Base-by-base conservation (phyloP, 2,797 vertebrate species). In the Apodemus agrarius region DNA sequence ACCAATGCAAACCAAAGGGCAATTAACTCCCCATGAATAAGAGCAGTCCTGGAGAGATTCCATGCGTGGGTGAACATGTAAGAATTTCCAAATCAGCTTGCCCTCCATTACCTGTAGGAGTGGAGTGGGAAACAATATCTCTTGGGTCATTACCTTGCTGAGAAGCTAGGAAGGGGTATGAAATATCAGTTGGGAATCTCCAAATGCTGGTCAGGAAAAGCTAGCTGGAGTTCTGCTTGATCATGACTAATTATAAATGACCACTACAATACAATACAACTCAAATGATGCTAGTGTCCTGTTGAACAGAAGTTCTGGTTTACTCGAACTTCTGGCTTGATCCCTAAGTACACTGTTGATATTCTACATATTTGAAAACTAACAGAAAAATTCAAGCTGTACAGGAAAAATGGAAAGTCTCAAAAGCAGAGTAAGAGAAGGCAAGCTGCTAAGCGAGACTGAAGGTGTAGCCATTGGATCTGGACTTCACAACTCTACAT, bases 11-110 rank as follows among this genome's bases (percentile, higher is more conserved):
- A n/a, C 34, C 57, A 75, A 96, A 93, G 40, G 94, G 21, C 52
- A 94, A 93, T 97, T 94, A 89, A 79, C 69, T 96, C 67, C 69
- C 76, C 67, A 65, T 19, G 43, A 91, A 67, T 31, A 85, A 91
- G 49, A 81, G 17, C 34, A 43, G 57, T 40, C 65, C 40, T 78
- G 3, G 43, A 69, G 74, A 90, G 89, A 89, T 34, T 78, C n/a
- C 37, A 80, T 0, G 31, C 57, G 3, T 83, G 88, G 37, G 34
- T 85, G 76, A 89, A 80, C 81, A 80, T 2, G 29, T 3, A 75
- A 31, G 43, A 59, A 65, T 75, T 95, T 87, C 89, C 67, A 49
- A 88, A 75, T 61, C 81, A 43, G 59, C 34, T 40, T 19, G 63
- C 9, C 90, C 65, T 63, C 75, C 0, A 43, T 88, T 65, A 79